These are phyloP conservation scores for Phoebastria nigripes DNA, from an alignment of 2,797 vertebrate genomes.

Conservation along the genomic window DNA sequence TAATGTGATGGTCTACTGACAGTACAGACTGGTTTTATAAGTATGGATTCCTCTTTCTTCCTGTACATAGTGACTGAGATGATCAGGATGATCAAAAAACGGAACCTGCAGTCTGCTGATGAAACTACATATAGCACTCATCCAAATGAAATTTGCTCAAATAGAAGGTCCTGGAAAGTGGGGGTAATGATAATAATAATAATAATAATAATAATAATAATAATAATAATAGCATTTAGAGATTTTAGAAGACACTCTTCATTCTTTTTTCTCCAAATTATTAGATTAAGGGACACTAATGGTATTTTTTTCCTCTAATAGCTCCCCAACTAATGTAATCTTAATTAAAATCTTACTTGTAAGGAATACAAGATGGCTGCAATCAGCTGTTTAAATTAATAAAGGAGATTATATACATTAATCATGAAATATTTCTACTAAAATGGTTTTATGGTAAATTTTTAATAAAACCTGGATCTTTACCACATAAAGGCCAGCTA, in stretches of 20 bases:
- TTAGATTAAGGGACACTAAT: neutral
- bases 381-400: neutral
- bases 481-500: neutral
- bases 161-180: neutral
- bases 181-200: neutral
- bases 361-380: neutral
- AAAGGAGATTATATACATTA: neutral
- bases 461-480: neutral
- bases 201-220: neutral
- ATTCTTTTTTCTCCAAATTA: neutral
- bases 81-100: neutral
- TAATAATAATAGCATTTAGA: neutral
- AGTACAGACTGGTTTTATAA: neutral
- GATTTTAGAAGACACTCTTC: neutral
- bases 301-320: neutral
- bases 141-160: neutral
- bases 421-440: neutral
- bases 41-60: neutral
- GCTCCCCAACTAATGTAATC: neutral
- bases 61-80: neutral
- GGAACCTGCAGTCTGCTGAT: neutral
- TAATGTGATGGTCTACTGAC: neutral
- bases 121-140: neutral
- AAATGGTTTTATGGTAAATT: neutral
- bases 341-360: neutral